Evolutionary conservation across 2,888 invertebrate genomes (phyloP).

Genomic region (Aporophyla lueneburgensis): DNA sequence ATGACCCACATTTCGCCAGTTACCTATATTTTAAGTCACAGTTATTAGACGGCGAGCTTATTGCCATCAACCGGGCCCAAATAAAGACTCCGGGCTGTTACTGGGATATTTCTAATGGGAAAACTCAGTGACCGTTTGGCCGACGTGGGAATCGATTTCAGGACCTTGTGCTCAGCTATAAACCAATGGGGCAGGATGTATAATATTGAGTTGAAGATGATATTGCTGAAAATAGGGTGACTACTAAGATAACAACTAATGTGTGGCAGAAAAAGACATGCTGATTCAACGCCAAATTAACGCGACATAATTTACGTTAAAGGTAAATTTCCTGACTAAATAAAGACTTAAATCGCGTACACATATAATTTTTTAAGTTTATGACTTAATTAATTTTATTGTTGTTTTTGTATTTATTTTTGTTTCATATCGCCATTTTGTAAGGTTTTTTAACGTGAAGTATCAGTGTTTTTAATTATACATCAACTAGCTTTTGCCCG

Average conservation of each 20-base stretch:
- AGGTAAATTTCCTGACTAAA: not conserved
- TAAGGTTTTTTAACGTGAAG: not conserved
- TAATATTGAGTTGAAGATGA: not conserved
- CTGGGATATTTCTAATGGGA: too few species aligned
- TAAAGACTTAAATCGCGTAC: not conserved
- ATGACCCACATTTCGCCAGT: too few species aligned
- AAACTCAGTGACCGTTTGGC: too few species aligned
- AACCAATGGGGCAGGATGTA: not conserved
- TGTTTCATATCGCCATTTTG: not conserved
- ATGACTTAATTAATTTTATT: not conserved
- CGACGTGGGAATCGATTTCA: too few species aligned
- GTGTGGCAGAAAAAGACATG: not conserved
- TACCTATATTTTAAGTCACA: too few species aligned
- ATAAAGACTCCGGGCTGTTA: too few species aligned
- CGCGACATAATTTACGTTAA: too few species aligned
- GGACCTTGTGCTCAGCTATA: not conserved
- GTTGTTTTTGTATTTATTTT: not conserved
- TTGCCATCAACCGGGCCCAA: too few species aligned
- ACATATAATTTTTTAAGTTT: not conserved
- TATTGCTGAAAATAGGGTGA: too few species aligned
- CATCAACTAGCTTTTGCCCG: too few species aligned
- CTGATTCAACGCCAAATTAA: too few species aligned
- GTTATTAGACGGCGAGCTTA: too few species aligned
- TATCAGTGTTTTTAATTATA: not conserved
- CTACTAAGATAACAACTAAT: not conserved